phyloP scores from a whole-genome alignment of 2,888 invertebrate genomes.

The Thera britannica region DNA sequence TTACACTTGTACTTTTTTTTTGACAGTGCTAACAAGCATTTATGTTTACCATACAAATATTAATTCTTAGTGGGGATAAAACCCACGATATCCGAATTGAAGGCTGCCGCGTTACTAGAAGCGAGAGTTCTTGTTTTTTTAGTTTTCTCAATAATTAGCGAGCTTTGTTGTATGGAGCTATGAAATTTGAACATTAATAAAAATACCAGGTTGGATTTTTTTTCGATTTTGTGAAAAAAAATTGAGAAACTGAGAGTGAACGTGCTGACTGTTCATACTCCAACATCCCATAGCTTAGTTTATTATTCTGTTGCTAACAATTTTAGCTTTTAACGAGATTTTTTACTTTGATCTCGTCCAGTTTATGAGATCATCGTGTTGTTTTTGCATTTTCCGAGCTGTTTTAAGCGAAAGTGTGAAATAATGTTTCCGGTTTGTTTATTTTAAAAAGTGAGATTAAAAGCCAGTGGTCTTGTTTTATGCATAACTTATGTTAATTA shows the following conservation, averaged over 20 bases:
- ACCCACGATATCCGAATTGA: no score
- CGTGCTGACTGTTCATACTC: constrained; percentile 10
- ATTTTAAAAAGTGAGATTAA: constrained; percentile 5
- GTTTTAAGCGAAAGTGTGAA: constrained; percentile 21
- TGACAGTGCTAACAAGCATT: no score
- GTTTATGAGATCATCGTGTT: constrained; percentile 42
- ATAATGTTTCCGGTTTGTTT: constrained; percentile 15
- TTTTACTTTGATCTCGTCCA: constrained; percentile 40
- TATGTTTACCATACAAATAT: no score
- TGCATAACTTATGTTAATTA: neutral
- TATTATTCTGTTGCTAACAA: constrained; percentile 14
- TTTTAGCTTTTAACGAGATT: constrained; percentile 41
- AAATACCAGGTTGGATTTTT: no score
- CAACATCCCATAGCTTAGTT: neutral
- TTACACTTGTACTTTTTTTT: no score
- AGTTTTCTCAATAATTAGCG: no score
- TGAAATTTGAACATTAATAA: no score
- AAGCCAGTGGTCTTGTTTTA: neutral
- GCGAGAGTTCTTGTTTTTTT: no score
- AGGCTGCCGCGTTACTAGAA: no score
- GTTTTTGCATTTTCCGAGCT: constrained; percentile 23
- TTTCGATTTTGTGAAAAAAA: no score
- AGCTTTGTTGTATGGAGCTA: no score
- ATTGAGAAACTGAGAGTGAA: neutral
- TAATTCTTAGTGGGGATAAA: no score